These are phyloP conservation scores for Fregata magnificens DNA, from an alignment of 2,113 vertebrate genomes.

Conservation along the genomic window DNA sequence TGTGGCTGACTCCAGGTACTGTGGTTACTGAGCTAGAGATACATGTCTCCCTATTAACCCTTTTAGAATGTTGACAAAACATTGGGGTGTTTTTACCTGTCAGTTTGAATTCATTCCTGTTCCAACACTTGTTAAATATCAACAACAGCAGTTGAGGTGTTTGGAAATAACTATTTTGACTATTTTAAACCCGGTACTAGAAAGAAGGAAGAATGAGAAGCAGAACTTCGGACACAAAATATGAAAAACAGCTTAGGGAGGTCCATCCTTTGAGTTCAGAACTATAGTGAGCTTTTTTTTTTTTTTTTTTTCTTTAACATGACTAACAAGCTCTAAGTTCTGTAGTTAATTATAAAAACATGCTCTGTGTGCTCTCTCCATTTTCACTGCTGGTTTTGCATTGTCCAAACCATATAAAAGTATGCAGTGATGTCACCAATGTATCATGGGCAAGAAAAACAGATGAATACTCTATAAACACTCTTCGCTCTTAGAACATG, in stretches of 20 bases:
- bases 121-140: neutral
- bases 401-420: constrained; percentile 61
- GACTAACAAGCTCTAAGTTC: neutral
- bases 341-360: constrained; percentile 69
- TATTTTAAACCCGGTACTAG: neutral
- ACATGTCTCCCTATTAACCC: neutral
- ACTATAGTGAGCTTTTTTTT: neutral
- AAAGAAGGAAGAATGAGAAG: neutral
- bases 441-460: constrained; percentile 65
- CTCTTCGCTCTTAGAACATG: constrained; percentile 51
- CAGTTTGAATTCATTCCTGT: neutral
- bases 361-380: constrained; percentile 29
- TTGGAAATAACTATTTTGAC: neutral
- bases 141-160: neutral
- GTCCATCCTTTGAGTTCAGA: neutral
- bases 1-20: neutral
- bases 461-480: constrained; percentile 75
- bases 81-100: neutral
- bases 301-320: neutral
- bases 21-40: neutral
- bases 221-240: neutral
- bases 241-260: neutral
- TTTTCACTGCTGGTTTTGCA: constrained; percentile 46
- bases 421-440: constrained; percentile 70
- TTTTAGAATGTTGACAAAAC: neutral